Percentiles rank a stretch among this genome's conserved stretches.
phyloP scores from a whole-genome alignment of 2,888 invertebrate species.

The Drosophila helvetica region DNA sequence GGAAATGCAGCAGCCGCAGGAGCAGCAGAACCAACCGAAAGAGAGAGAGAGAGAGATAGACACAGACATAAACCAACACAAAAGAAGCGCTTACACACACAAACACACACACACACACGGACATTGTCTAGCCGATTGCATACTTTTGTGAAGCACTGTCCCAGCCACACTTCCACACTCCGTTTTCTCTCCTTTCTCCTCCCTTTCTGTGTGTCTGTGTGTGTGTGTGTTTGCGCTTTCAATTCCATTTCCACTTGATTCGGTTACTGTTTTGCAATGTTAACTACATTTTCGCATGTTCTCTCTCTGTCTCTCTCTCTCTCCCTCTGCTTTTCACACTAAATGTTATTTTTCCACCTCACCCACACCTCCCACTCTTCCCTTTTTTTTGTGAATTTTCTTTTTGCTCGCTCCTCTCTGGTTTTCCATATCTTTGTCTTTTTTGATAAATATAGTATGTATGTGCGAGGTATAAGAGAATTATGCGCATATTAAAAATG shows the following conservation, averaged over 20 bases:
- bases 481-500: constrained; percentile 69
- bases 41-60: constrained; percentile 14
- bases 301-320: neutral
- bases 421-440: constrained; percentile 19
- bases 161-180: constrained; percentile 21
- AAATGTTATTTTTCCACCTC: constrained; percentile 52
- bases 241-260: constrained; percentile 68
- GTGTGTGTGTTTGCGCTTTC: constrained; percentile 24
- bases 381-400: neutral
- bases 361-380: no score
- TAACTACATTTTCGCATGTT: constrained; percentile 72
- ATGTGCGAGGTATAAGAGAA: constrained; percentile 36
- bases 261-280: constrained; percentile 72
- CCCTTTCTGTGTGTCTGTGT: constrained; percentile 19
- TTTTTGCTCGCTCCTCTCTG: constrained; percentile 9
- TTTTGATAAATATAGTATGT: constrained; percentile 10
- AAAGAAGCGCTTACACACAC: constrained; percentile 19
- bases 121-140: constrained; percentile 55
- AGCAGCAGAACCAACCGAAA: neutral
- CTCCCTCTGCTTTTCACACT: constrained; percentile 36
- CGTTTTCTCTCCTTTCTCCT: constrained; percentile 1
- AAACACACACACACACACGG: constrained; percentile 13
- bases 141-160: constrained; percentile 53
- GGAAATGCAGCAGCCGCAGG: constrained; percentile 57
- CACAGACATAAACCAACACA: constrained; percentile 38